A percentile compares a stretch with the other conserved stretches of the same genome.
phyloP scores from a whole-genome alignment of 2,797 vertebrate genomes.

The Hydrolagus colliei region DNA sequence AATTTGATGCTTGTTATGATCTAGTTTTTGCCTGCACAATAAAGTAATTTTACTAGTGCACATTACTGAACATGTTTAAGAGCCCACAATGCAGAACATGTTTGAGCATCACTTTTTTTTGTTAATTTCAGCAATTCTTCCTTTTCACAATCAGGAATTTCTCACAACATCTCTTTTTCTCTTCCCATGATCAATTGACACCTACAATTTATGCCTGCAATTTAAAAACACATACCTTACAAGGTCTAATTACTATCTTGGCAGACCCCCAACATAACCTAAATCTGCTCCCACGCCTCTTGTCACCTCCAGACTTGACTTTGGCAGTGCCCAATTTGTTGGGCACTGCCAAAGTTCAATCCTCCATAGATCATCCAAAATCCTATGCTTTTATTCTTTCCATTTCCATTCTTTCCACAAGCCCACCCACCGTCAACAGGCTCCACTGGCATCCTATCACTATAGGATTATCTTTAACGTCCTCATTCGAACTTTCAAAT shows the following conservation, averaged over 20 bases:
- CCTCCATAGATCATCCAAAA: no score
- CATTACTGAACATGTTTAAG: not conserved
- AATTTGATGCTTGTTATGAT: not conserved
- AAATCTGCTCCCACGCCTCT: no score
- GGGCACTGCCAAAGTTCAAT: no score
- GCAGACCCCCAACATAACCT: not conserved
- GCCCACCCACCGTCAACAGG: no score
- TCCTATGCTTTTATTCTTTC: no score
- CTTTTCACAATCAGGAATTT: not conserved
- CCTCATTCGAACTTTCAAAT: no score
- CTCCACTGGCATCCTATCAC: no score
- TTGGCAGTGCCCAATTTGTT: no score
- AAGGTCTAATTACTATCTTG: not conserved
- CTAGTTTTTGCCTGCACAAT: not conserved
- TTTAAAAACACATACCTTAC: not conserved
- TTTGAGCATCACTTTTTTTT: not conserved
- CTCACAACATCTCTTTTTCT: not conserved
- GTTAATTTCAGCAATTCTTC: not conserved
- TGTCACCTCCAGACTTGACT: no score
- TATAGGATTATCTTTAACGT: no score
- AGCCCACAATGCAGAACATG: not conserved
- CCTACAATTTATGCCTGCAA: not conserved
- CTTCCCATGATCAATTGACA: not conserved
- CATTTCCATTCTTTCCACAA: no score
- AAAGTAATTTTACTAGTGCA: not conserved